Evolutionary conservation across 2,797 vertebrate species (phyloP).

Genomic region (Falco biarmicus): DNA sequence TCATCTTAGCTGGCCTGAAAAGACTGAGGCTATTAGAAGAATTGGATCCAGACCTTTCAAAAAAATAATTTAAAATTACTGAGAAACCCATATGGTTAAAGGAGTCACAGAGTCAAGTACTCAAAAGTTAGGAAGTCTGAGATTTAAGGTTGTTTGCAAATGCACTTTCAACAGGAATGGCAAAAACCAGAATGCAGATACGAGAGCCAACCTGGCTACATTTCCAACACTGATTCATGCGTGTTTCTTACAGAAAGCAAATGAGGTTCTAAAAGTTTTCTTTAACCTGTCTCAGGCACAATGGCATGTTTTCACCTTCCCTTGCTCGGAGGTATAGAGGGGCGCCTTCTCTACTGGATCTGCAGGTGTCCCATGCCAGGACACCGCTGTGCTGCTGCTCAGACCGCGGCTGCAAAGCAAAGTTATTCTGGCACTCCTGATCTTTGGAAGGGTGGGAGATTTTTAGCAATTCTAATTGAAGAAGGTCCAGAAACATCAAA

Average conservation of each 20-base stretch:
- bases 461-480: constrained; percentile 48
- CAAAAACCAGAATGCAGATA: not conserved
- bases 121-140: not conserved
- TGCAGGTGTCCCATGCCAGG: not conserved
- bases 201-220: not conserved
- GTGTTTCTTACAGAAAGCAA: not conserved
- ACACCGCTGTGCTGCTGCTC: not conserved
- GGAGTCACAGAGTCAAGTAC: not conserved
- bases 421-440: constrained; percentile 7
- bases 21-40: not conserved
- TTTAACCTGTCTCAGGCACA: not conserved
- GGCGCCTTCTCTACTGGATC: not conserved
- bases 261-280: not conserved
- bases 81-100: not conserved
- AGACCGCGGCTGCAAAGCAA: not conserved
- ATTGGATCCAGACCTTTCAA: constrained; percentile 54
- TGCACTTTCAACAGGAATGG: not conserved
- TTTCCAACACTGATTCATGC: rapidly evolving
- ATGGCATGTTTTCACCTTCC: not conserved
- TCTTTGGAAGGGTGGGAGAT: not conserved
- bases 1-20: constrained; percentile 7
- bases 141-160: not conserved
- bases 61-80: not conserved
- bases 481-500: constrained; percentile 49
- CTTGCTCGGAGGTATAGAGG: not conserved